These are phyloP conservation scores for Crotophaga sulcirostris DNA, from an alignment of 2,113 vertebrate species.

Conservation along the genomic window DNA sequence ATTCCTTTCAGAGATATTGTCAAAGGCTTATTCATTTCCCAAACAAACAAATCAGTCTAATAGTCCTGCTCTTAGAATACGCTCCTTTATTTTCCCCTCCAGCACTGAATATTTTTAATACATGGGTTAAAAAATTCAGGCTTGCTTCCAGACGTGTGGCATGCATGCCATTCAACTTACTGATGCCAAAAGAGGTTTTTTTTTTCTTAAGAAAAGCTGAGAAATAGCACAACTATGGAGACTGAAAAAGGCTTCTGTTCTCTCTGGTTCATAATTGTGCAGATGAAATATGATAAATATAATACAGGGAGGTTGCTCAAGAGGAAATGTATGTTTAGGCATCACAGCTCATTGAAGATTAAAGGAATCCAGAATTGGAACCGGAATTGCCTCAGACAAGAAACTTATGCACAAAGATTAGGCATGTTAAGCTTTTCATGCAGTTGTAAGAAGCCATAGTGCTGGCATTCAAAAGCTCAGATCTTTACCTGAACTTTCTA, in stretches of 20 bases:
- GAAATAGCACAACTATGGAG: not conserved
- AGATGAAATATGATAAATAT: not conserved
- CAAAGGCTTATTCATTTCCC: slow-evolving; percentile 71
- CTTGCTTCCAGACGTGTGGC: not conserved
- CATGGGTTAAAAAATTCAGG: slow-evolving; percentile 24
- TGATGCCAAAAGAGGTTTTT: slow-evolving; percentile 9
- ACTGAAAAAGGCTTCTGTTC: not conserved
- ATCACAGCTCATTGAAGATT: slow-evolving; percentile 6
- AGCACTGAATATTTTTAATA: slow-evolving; percentile 17
- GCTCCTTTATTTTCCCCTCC: slow-evolving; percentile 44
- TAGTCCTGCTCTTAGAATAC: not conserved
- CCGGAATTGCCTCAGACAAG: not conserved
- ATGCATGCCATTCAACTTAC: slow-evolving; percentile 42
- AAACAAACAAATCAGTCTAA: slow-evolving; percentile 56
- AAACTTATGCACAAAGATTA: not conserved
- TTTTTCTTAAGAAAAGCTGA: not conserved
- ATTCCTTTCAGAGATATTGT: slow-evolving; percentile 50
- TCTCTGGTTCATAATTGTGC: not conserved
- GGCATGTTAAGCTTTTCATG: not conserved
- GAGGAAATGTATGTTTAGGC: slow-evolving; percentile 18
- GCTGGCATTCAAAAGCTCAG: not conserved
- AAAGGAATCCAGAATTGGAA: not conserved
- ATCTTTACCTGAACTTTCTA: slow-evolving; percentile 1
- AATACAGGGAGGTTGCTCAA: slow-evolving; percentile 16
- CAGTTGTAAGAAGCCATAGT: not conserved